A percentile compares a stretch with the other conserved stretches of the same genome.
Conservation (phyloP, 2,797 vertebrate species). For the Pseudotriccus pelzelni region DNA sequence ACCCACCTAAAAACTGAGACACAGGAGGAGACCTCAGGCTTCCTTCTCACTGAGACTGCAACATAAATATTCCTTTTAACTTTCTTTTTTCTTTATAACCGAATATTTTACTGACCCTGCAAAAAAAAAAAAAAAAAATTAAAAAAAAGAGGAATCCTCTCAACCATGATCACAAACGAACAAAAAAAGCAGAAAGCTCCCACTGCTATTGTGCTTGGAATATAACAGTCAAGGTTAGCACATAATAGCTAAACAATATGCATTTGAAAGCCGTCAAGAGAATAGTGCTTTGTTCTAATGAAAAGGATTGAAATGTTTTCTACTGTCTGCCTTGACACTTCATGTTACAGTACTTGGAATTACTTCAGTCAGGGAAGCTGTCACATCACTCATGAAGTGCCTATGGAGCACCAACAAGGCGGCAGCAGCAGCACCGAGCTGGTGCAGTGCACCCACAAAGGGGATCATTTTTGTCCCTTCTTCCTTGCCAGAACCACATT, state of each 20-base stretch:
- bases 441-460: not conserved
- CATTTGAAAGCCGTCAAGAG: slow-evolving; percentile 65
- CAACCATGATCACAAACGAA: slow-evolving; percentile 12
- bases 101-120: slow-evolving; percentile 40
- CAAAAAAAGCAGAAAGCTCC: slow-evolving; percentile 51
- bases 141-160: not conserved
- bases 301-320: slow-evolving; percentile 71
- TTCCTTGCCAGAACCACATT: not conserved
- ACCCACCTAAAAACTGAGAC: not conserved
- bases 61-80: not conserved
- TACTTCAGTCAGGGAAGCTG: slow-evolving; percentile 63
- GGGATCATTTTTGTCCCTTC: not conserved
- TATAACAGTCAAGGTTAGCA: slow-evolving; percentile 64
- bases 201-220: slow-evolving; percentile 58
- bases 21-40: not conserved
- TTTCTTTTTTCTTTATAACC: not conserved
- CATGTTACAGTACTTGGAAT: slow-evolving; percentile 68
- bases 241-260: slow-evolving; percentile 69
- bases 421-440: not conserved
- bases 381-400: slow-evolving; percentile 61
- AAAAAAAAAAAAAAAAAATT: not conserved
- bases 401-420: not conserved
- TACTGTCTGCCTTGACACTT: slow-evolving; percentile 68
- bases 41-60: not conserved
- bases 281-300: slow-evolving; percentile 67